phyloP scores from a whole-genome alignment of 2,113 vertebrate species.

The Carettochelys insculpta region DNA sequence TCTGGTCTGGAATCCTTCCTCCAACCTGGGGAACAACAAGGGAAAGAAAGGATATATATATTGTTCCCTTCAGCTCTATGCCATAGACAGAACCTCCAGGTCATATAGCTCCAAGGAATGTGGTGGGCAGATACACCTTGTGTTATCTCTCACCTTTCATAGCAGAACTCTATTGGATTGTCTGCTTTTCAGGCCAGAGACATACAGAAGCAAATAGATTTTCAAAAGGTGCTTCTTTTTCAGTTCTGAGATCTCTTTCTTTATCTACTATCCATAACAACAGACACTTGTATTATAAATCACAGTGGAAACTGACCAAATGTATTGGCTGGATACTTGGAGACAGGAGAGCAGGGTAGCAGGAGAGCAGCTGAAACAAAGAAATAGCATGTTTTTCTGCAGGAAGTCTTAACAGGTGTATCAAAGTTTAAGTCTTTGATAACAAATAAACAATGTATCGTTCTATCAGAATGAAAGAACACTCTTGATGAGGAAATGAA shows the following conservation, averaged over 20 bases:
- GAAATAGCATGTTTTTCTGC: neutral
- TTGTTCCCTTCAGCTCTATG: neutral
- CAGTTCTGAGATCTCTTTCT: neutral
- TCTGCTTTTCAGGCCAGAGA: neutral
- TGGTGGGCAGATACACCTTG: rapidly evolving
- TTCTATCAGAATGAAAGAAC: neutral
- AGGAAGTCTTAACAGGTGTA: neutral
- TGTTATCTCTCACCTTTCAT: neutral
- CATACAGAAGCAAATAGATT: neutral
- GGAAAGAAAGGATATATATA: neutral
- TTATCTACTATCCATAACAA: neutral
- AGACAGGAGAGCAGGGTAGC: neutral
- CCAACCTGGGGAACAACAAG: neutral
- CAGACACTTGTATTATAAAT: neutral
- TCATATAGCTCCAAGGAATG: neutral
- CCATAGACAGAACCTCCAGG: neutral
- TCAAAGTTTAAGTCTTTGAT: neutral
- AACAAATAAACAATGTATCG: neutral
- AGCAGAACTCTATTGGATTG: neutral
- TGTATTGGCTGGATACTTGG: neutral
- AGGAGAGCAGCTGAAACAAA: neutral
- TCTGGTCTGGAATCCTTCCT: slow-evolving; percentile 16
- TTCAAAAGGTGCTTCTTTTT: neutral
- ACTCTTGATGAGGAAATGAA: neutral
- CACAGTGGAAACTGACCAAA: neutral